These are phyloP conservation scores for Betta splendens DNA, from an alignment of 2,797 vertebrate species.

Conservation along the genomic window DNA sequence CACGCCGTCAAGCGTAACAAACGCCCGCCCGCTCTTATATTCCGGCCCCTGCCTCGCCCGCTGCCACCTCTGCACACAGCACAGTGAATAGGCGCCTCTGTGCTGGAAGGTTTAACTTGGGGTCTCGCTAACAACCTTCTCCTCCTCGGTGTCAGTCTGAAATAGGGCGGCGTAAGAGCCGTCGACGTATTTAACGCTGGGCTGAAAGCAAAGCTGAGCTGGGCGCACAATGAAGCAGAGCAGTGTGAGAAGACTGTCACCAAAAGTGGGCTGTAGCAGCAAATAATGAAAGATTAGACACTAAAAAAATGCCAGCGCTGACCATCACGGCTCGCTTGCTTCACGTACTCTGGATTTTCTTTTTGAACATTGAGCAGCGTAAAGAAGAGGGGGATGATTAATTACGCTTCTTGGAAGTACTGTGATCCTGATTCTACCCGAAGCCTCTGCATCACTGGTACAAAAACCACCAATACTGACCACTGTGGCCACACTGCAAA, in stretches of 20 bases:
- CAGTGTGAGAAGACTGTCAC: constrained; percentile 1
- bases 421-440: constrained; percentile 12
- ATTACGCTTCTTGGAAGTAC: constrained; percentile 6
- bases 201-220: constrained; percentile 11
- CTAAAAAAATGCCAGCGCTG: constrained; percentile 6
- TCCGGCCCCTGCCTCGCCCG: constrained; percentile 24
- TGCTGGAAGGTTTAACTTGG: constrained; percentile 60
- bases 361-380: not conserved
- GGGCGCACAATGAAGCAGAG: constrained; percentile 10
- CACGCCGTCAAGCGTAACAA: constrained; percentile 32
- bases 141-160: constrained; percentile 38
- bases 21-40: constrained; percentile 15
- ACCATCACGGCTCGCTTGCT: constrained; percentile 31
- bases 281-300: constrained; percentile 44
- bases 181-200: constrained; percentile 21
- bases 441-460: too few relatives aligned
- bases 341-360: not conserved
- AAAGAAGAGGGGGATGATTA: not conserved
- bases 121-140: constrained; percentile 50
- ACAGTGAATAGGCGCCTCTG: constrained; percentile 63
- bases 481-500: constrained; percentile 6
- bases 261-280: constrained; percentile 19
- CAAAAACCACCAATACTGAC: not conserved
- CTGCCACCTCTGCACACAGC: constrained; percentile 37
- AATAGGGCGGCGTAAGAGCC: constrained; percentile 32